These are phyloP conservation scores for Eubasilissa splendida DNA, from an alignment of 2,888 invertebrate species.

Conservation along the genomic window DNA sequence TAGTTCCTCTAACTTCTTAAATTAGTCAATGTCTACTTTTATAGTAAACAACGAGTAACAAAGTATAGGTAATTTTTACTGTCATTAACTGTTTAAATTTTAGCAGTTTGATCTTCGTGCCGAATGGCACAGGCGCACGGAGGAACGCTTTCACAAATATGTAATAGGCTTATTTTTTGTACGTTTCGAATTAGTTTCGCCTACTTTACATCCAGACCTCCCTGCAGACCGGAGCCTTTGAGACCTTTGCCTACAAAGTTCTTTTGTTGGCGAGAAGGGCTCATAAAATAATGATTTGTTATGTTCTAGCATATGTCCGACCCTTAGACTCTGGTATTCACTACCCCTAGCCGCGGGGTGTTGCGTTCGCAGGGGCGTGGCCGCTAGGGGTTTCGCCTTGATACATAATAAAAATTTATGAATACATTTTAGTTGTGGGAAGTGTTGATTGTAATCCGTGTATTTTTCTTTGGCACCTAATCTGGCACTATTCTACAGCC, in stretches of 20 bases:
- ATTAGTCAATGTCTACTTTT: no score
- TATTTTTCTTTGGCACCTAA: slow-evolving; percentile 12
- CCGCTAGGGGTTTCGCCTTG: background rate
- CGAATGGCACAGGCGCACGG: no score
- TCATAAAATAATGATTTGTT: slow-evolving; percentile 51
- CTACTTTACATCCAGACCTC: slow-evolving; percentile 1
- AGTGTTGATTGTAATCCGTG: slow-evolving; percentile 12
- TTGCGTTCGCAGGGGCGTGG: background rate
- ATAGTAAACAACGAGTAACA: no score
- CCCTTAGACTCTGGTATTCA: no score
- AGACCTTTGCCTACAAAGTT: slow-evolving; percentile 13
- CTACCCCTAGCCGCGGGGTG: background rate
- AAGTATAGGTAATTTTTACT: no score
- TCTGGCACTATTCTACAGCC: background rate
- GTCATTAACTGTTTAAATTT: no score
- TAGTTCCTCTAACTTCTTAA: no score
- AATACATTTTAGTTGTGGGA: slow-evolving; percentile 1
- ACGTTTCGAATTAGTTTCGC: background rate
- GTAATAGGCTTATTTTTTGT: background rate
- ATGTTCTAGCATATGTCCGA: slow-evolving; percentile 31
- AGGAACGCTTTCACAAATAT: no score
- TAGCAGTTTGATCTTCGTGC: no score
- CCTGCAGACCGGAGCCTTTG: background rate
- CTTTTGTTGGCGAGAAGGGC: slow-evolving; percentile 37
- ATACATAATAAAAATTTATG: background rate